These are phyloP conservation scores for Gallinago stenura DNA, from an alignment of 2,797 vertebrate genomes.

Conservation along the genomic window DNA sequence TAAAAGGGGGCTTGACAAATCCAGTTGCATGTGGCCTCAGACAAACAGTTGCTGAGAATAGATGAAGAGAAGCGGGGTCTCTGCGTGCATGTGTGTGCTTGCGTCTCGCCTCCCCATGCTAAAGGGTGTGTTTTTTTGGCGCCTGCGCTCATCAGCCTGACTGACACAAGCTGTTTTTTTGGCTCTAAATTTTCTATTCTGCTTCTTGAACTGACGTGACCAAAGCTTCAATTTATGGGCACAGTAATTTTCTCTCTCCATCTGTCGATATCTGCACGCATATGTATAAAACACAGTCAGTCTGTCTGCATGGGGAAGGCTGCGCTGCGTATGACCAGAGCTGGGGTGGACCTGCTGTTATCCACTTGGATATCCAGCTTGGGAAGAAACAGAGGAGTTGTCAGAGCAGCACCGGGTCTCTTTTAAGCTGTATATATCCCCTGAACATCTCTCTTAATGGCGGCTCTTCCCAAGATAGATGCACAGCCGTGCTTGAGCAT, in stretches of 20 bases:
- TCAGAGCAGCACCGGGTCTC: neutral
- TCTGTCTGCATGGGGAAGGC: accelerated
- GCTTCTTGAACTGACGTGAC: slow-evolving; percentile 56
- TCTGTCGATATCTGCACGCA: slow-evolving; percentile 34
- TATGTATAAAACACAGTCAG: neutral
- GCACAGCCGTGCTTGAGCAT: accelerated
- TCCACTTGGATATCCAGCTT: neutral
- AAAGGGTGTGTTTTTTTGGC: slow-evolving; percentile 34
- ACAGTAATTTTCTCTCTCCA: slow-evolving; percentile 55
- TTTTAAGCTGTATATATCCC: neutral
- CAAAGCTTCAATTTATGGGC: slow-evolving; percentile 63
- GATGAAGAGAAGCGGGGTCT: slow-evolving; percentile 59
- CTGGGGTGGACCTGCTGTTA: neutral
- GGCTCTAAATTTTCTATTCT: slow-evolving; percentile 60
- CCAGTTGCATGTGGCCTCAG: slow-evolving; percentile 81
- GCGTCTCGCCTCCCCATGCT: neutral
- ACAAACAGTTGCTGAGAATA: slow-evolving; percentile 77
- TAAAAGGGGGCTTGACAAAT: slow-evolving; percentile 86
- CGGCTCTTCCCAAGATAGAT: neutral
- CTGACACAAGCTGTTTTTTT: slow-evolving; percentile 51
- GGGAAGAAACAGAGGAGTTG: neutral
- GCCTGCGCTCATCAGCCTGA: neutral
- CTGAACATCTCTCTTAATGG: neutral
- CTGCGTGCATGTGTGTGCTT: neutral
- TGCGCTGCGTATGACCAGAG: accelerated